Evolutionary conservation across 2,797 vertebrate genomes (phyloP).

Genomic region (Hydrophis major): DNA sequence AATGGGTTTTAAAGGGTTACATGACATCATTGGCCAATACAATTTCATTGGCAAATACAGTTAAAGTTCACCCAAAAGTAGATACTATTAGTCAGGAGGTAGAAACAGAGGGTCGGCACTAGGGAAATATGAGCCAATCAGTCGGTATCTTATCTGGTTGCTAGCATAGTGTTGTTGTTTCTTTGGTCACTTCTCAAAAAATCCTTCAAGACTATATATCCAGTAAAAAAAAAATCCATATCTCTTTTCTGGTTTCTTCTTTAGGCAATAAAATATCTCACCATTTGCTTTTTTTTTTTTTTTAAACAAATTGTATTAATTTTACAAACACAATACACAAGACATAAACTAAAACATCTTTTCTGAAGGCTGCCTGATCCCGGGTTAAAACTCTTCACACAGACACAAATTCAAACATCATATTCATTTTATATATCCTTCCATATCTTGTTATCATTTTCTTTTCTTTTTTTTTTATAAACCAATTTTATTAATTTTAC

Average conservation of each 20-base stretch:
- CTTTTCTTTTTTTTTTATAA: no score
- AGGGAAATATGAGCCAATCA: not conserved
- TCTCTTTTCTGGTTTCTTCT: not conserved
- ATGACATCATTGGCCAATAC: not conserved
- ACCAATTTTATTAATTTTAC: no score
- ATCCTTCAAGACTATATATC: not conserved
- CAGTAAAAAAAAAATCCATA: not conserved
- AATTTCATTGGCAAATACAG: not conserved
- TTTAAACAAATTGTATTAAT: no score
- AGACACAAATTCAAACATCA: no score
- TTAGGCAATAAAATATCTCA: not conserved
- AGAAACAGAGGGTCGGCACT: not conserved
- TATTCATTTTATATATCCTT: no score
- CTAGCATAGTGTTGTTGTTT: not conserved
- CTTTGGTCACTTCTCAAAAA: not conserved
- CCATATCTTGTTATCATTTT: no score
- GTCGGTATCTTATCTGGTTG: not conserved
- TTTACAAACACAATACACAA: no score
- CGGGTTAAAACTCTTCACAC: no score
- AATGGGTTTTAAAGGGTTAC: not conserved
- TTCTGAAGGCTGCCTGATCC: no score
- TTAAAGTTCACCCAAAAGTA: not conserved
- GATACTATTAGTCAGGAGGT: not conserved
- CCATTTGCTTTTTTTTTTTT: not conserved
- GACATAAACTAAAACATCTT: no score